phyloP scores from a whole-genome alignment of 2,797 vertebrate species.

The Cryptoprocta ferox region DNA sequence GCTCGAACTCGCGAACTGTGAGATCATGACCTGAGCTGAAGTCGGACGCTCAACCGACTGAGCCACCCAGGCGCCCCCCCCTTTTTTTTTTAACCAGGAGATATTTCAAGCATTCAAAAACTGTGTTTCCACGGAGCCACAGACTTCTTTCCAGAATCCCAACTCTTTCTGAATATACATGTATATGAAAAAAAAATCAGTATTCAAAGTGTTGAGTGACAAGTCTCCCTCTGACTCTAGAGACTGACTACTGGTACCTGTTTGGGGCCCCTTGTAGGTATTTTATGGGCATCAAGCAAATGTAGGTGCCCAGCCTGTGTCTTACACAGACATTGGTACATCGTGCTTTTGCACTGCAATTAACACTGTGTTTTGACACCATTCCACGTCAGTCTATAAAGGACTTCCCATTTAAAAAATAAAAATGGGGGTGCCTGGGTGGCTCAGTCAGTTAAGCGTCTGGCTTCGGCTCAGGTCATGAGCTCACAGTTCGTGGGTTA shows the following conservation, averaged over 20 bases:
- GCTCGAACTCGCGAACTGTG: no score
- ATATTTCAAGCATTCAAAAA: neutral
- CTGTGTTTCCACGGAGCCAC: neutral
- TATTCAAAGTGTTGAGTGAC: neutral
- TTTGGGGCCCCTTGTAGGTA: neutral
- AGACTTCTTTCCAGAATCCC: neutral
- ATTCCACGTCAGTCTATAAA: neutral
- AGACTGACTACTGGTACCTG: neutral
- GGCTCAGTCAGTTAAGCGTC: no score
- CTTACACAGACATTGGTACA: neutral
- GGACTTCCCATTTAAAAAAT: constrained; percentile 16
- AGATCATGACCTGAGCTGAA: no score
- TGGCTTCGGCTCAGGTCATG: no score
- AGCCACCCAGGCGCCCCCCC: no score
- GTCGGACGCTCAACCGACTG: no score
- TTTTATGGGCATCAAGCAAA: neutral
- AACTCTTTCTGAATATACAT: neutral
- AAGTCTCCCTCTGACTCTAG: neutral
- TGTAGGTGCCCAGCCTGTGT: neutral
- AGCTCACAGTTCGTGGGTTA: no score
- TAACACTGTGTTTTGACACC: neutral
- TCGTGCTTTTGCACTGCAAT: neutral
- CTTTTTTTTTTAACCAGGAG: neutral
- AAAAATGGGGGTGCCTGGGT: no score
- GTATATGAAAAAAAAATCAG: neutral